These are phyloP conservation scores for Anthonomus grandis DNA, from an alignment of 1,140 invertebrate species.

Conservation along the genomic window DNA sequence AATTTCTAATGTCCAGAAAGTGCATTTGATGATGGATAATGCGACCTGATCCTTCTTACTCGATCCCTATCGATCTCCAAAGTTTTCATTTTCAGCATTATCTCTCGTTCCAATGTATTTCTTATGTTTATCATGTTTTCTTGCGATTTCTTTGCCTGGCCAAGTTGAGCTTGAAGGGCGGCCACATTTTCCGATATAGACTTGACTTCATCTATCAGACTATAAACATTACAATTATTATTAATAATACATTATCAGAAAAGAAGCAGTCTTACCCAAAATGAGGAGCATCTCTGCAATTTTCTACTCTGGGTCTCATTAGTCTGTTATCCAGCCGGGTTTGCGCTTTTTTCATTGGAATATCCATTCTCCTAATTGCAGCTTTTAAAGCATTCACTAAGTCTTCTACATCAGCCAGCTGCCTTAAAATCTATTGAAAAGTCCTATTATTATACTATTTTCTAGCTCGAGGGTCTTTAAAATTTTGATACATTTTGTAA, in stretches of 20 bases:
- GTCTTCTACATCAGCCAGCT: conserved; percentile 67
- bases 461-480: too few relatives aligned
- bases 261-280: conserved; percentile 47
- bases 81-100: conserved; percentile 68
- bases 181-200: conserved; percentile 63
- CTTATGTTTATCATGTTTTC: conserved; percentile 58
- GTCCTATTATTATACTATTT: too few relatives aligned
- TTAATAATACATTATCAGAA: not conserved
- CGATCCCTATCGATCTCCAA: conserved; percentile 67
- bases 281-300: conserved; percentile 66
- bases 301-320: conserved; percentile 65
- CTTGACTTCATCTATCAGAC: conserved; percentile 70
- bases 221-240: conserved; percentile 24
- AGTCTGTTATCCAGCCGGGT: conserved; percentile 69
- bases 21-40: conserved; percentile 64
- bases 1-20: conserved; percentile 59
- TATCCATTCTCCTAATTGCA: conserved; percentile 62
- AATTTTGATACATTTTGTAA: too few relatives aligned
- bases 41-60: conserved; percentile 59
- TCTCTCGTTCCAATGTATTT: conserved; percentile 64
- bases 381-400: conserved; percentile 60
- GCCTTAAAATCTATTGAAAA: conserved; percentile 53
- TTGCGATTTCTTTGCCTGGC: conserved; percentile 59
- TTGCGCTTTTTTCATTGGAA: conserved; percentile 73
- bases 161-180: conserved; percentile 57